Evolutionary conservation across 2,888 invertebrate species (phyloP), one percentile per base, ranked within the genome.

Genomic region (Caenorhabditis plicata): DNA sequence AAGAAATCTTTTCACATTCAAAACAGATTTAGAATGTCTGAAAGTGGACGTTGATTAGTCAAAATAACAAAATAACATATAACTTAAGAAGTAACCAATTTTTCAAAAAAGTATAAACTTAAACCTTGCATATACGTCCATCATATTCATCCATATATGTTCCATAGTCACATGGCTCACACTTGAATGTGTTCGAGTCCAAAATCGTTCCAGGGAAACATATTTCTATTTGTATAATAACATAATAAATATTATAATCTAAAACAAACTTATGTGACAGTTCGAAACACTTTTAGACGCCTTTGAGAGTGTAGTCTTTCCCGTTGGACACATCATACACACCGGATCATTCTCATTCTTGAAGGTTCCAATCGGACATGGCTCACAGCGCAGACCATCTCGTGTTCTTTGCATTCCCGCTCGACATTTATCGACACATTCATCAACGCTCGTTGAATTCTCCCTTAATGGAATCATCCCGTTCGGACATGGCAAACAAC

Each of bases 251-350:
- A 31, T 43, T n/a, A n/a, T n/a, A n/a, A n/a, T n/a, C 52, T 25
- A n/a, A n/a, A n/a, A n/a, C n/a, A n/a, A n/a, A 67, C 67, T 57
- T 9, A 69, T 64, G 23, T 48, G 51, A 32, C 69, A 70, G 1
- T 49, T 45, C 9, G 46, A 40, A 9, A 70, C 19, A 29, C 38
- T 51, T 22, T 62, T 71, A 0, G 67, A 57, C 3, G 68, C 71
- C 35, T 57, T 57, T 25, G 55, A 58, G 11, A 63, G 26, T 8
- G 71, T 71, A 4, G 67, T 69, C 17, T 47, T 46, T 17, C 68
- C 71, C n/a, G 63, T 55, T 23, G 71, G 71, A 55, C 71, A 71
- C 46, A 60, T 58, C 66, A 64, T 66, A 42, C 71, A 71, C 20
- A 64, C 58, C 26, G 55, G 38, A 31, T 68, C 66, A 13, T 52